A percentile compares a stretch with the other conserved stretches of the same genome.
phyloP scores from a whole-genome alignment of 2,113 vertebrate species.

The Tyto alba region DNA sequence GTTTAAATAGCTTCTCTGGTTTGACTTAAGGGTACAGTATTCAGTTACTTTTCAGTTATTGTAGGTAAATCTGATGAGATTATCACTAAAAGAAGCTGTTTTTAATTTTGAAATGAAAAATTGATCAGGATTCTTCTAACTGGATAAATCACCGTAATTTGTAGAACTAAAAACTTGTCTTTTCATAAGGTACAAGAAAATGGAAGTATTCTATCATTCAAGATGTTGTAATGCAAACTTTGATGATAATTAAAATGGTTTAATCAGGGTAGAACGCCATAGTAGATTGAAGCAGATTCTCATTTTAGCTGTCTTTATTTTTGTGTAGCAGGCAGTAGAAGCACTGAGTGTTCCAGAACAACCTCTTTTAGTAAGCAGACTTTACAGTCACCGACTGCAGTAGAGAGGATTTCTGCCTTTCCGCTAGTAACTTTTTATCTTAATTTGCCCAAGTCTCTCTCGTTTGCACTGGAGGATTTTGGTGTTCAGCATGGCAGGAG shows the following conservation, averaged over 20 bases:
- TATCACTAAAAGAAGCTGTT: not conserved
- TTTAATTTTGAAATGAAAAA: not conserved
- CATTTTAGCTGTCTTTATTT: not conserved
- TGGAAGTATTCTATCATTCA: not conserved
- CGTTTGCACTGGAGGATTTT: not conserved
- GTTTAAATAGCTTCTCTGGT: not conserved
- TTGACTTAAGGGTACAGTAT: not conserved
- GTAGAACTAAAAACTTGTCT: not conserved
- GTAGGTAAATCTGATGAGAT: not conserved
- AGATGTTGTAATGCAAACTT: not conserved
- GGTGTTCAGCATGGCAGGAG: not conserved
- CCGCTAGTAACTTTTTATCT: not conserved
- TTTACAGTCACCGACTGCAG: not conserved
- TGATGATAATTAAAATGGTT: not conserved
- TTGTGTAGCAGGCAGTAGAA: not conserved
- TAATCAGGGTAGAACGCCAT: not conserved
- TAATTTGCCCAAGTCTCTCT: not conserved
- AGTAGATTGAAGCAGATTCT: not conserved
- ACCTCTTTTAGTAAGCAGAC: not conserved
- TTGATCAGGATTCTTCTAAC: not conserved
- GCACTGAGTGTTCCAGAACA: not conserved
- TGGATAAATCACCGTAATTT: not conserved
- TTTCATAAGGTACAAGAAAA: not conserved
- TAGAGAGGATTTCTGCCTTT: not conserved
- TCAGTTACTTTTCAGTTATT: not conserved